Evolutionary conservation across 2,113 vertebrate genomes (phyloP).

Genomic region (Monopterus albus): DNA sequence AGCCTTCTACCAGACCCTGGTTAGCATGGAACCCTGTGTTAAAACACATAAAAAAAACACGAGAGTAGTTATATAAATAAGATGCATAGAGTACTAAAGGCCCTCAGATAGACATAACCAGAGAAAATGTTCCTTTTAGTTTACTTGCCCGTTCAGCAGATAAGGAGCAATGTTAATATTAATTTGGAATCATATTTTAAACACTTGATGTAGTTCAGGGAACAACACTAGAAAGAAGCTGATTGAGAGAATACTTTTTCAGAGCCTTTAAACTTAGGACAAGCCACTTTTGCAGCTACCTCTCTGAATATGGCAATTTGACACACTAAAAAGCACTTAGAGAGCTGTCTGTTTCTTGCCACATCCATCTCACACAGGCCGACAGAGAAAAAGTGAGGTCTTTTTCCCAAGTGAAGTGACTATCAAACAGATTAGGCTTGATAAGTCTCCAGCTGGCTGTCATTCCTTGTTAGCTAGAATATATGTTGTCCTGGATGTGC

Average conservation of each 20-base stretch:
- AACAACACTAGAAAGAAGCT: too few species aligned
- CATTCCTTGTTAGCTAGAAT: constrained; percentile 4
- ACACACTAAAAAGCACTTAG: constrained; percentile 3
- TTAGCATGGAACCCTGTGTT: constrained; percentile 89
- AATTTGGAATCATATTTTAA: too few species aligned
- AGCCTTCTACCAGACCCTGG: constrained; percentile 86
- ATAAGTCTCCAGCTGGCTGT: constrained; percentile 22
- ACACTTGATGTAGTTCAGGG: too few species aligned
- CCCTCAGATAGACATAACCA: background rate
- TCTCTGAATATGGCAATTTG: too few species aligned
- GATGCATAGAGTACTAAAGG: too few species aligned
- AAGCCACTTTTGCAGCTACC: too few species aligned
- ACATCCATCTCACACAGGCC: background rate
- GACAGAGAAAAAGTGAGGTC: constrained; percentile 6
- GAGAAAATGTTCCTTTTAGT: background rate
- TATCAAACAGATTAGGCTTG: constrained; percentile 20
- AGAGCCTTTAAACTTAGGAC: too few species aligned
- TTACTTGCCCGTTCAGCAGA: too few species aligned
- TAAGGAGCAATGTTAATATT: too few species aligned
- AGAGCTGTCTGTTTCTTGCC: background rate
- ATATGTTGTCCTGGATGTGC: background rate
- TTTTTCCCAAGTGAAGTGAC: background rate
- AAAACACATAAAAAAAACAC: constrained; percentile 6
- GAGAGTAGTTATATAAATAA: background rate
- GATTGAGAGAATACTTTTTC: too few species aligned